Percentiles rank a stretch among this genome's conserved stretches.
Conservation (phyloP, 2,888 invertebrate genomes). For the Tenthredo mesomela region DNA sequence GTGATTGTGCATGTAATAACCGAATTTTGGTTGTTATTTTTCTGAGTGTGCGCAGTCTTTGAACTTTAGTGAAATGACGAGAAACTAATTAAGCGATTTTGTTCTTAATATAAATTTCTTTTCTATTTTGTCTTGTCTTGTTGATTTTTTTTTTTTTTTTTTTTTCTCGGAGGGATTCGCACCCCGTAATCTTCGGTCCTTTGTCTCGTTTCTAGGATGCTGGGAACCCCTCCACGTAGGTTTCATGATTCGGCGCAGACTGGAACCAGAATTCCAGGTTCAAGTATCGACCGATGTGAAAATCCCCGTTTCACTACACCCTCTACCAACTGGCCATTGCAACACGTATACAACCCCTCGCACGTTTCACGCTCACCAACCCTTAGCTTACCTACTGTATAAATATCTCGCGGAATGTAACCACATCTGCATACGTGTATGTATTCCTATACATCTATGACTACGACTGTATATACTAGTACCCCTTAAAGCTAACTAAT, state of each 20-base stretch:
- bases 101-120: not conserved
- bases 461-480: not conserved
- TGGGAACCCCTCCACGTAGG: not conserved
- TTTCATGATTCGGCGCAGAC: constrained; percentile 28
- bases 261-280: constrained; percentile 3
- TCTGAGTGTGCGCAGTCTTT: no score
- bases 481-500: constrained; percentile 33
- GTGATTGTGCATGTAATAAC: no score
- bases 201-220: not conserved
- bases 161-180: not conserved
- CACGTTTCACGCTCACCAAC: constrained; percentile 14
- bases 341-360: not conserved
- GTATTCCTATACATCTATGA: not conserved
- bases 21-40: no score
- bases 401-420: not conserved
- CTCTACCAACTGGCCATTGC: not conserved
- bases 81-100: not conserved
- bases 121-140: not conserved
- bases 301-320: constrained; percentile 20
- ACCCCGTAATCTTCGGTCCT: not conserved
- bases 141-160: not conserved
- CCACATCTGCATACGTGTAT: not conserved
- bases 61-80: not conserved
- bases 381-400: not conserved
- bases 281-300: constrained; percentile 43